Base-by-base conservation (phyloP, 2,797 vertebrate genomes). In the Dipus sagitta region DNA sequence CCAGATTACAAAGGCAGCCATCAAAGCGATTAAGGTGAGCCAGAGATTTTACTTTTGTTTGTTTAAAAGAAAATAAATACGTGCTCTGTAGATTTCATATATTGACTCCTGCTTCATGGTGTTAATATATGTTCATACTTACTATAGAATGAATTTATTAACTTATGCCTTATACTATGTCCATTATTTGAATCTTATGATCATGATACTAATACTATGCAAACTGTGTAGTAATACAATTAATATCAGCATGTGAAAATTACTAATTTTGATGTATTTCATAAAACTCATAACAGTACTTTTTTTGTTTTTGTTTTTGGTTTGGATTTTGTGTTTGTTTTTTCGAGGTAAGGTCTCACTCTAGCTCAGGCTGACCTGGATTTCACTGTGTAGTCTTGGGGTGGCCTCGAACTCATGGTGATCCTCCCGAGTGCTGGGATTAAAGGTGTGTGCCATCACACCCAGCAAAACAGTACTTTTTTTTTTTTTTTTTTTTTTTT, bases 1-100 rank as follows among this genome's bases (percentile, higher is more conserved):
- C 95, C 99, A 99, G 98, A 99, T 99, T 97, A 99, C 99, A 95
- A 99, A 99, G 97, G 99, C 99, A 96, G 99, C 99, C 97, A 99
- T 99, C 98, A 99, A 99, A 98, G 99, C 99, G 98, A 99, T 99
- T 98, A 99, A 99, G 99, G 99, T 99, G 98, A 99, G 99, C 99
- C 98, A 98, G 23, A 65, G 6, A 2, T 80, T 18, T 82, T 95
- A 94, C 17, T 89, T 64, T 68, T 76, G 60, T 42, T 68, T 71
- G 94, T 96, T 94, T 42, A 96, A 80, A 93, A 95, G 60, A 79
- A 93, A 94, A 91, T 87, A 68, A 54, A 67, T 86, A 58, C 3
- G 15, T 58, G 12, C 78, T 85, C 87, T 93, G 20, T 28, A 90
- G 47, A 64, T 88, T 81, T 74, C 67, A 4, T 6, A 26, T 77